These are phyloP conservation scores for Tiliqua scincoides DNA, from an alignment of 2,113 vertebrate genomes.

Conservation along the genomic window DNA sequence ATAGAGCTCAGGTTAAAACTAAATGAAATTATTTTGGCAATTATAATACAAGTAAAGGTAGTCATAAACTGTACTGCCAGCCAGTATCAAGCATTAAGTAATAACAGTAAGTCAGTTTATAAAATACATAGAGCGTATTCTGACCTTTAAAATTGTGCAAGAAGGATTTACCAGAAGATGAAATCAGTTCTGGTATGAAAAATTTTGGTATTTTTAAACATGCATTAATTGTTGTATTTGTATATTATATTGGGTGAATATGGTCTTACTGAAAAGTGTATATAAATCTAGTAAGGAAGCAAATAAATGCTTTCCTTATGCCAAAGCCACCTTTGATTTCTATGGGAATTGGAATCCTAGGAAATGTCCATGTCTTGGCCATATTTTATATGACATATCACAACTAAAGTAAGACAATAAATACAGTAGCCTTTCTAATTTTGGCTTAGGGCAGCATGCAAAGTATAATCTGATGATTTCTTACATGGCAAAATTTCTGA, in stretches of 20 bases:
- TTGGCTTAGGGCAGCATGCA: slow-evolving; percentile 50
- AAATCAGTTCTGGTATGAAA: slow-evolving; percentile 11
- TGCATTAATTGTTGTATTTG: not conserved
- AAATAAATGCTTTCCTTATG: not conserved
- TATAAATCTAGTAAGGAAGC: not conserved
- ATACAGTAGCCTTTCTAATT: slow-evolving; percentile 39
- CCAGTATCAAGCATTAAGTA: not conserved
- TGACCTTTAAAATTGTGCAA: not conserved
- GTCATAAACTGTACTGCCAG: slow-evolving; percentile 14
- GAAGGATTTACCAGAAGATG: not conserved
- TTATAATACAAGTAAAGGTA: not conserved
- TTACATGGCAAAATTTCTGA: slow-evolving; percentile 53
- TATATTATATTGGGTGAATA: not conserved
- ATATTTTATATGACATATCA: not conserved
- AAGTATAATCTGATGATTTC: slow-evolving; percentile 48
- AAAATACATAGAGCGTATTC: not conserved
- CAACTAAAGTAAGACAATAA: slow-evolving; percentile 35
- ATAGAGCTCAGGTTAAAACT: not conserved
- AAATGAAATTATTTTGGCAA: not conserved
- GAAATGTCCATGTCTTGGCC: not conserved
- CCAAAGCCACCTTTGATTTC: not conserved
- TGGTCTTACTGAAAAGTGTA: too few species aligned
- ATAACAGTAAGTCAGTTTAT: not conserved
- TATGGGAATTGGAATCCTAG: not conserved
- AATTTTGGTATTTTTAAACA: not conserved